These are phyloP conservation scores for Penaeus indicus DNA, from an alignment of 1,140 invertebrate genomes.

Conservation along the genomic window DNA sequence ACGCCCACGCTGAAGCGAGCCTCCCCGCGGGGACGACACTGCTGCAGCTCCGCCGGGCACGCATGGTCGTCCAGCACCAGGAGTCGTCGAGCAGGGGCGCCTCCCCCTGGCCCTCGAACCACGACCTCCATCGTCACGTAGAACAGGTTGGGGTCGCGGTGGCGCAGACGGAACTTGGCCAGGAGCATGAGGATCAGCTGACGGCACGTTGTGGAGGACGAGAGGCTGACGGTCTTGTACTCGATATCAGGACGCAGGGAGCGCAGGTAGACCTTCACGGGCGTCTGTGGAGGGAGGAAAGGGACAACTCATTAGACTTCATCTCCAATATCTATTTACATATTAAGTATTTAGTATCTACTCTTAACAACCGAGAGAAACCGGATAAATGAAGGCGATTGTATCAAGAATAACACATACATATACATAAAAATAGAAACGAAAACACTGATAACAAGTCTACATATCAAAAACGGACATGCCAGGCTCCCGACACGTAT, in stretches of 20 bases:
- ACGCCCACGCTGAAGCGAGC: conserved; percentile 84
- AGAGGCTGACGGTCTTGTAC: conserved; percentile 91
- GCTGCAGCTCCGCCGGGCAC: conserved; percentile 87
- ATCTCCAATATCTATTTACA: no score
- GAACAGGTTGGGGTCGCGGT: conserved; percentile 90
- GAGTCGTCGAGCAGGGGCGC: conserved; percentile 78
- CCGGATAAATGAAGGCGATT: no score
- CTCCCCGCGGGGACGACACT: conserved; percentile 91
- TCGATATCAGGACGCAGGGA: conserved; percentile 91
- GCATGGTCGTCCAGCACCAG: conserved; percentile 89
- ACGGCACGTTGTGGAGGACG: conserved; percentile 85
- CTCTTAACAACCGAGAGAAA: no score
- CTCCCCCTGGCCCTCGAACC: conserved; percentile 73
- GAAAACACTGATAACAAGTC: no score
- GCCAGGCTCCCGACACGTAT: no score
- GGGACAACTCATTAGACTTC: background rate
- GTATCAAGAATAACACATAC: no score
- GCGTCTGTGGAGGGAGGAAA: conserved; percentile 78
- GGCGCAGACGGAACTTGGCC: conserved; percentile 90
- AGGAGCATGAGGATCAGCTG: conserved; percentile 88
- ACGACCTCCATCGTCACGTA: conserved; percentile 95
- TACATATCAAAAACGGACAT: no score
- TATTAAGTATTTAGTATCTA: no score
- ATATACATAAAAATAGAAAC: no score
- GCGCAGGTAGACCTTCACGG: conserved; percentile 90